These are phyloP conservation scores for Fragum fragum DNA, from an alignment of 2,888 invertebrate genomes.

Conservation along the genomic window DNA sequence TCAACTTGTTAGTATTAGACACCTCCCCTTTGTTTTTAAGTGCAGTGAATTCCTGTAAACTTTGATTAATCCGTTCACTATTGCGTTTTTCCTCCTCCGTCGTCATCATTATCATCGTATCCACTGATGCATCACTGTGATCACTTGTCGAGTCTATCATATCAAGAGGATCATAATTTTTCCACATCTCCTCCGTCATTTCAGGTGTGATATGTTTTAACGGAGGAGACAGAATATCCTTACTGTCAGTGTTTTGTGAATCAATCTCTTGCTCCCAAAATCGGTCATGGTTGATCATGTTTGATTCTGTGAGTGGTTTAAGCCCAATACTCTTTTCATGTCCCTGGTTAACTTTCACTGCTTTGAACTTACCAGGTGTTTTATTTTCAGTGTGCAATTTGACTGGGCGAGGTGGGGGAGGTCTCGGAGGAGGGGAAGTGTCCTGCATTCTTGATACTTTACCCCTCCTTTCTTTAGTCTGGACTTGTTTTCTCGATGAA, in stretches of 20 bases:
- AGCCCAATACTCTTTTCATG: constrained; percentile 46
- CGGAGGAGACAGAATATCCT: constrained; percentile 68
- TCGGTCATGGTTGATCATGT: constrained; percentile 74
- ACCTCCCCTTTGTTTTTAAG: constrained; percentile 53
- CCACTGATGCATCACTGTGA: constrained; percentile 72
- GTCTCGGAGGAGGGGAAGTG: constrained; percentile 55
- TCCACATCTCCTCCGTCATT: constrained; percentile 70
- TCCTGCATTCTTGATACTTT: constrained; percentile 39
- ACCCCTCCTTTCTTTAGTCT: constrained; percentile 1
- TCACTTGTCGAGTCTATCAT: constrained; percentile 74
- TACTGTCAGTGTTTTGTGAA: constrained; percentile 52
- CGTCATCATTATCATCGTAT: constrained; percentile 79
- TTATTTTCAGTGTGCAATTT: constrained; percentile 32
- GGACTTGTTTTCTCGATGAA: background rate
- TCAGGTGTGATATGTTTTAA: constrained; percentile 74
- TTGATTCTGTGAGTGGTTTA: constrained; percentile 74
- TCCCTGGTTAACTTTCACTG: background rate
- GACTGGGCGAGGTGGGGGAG: constrained; percentile 60
- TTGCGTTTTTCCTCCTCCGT: constrained; percentile 74
- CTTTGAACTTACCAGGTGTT: constrained; percentile 16
- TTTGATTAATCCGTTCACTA: constrained; percentile 72
- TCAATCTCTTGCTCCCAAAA: constrained; percentile 73
- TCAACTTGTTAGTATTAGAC: constrained; percentile 49
- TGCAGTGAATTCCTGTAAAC: constrained; percentile 69
- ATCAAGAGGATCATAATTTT: constrained; percentile 75